Base-by-base conservation (phyloP, 1,140 invertebrate species). In the Sinella curviseta region DNA sequence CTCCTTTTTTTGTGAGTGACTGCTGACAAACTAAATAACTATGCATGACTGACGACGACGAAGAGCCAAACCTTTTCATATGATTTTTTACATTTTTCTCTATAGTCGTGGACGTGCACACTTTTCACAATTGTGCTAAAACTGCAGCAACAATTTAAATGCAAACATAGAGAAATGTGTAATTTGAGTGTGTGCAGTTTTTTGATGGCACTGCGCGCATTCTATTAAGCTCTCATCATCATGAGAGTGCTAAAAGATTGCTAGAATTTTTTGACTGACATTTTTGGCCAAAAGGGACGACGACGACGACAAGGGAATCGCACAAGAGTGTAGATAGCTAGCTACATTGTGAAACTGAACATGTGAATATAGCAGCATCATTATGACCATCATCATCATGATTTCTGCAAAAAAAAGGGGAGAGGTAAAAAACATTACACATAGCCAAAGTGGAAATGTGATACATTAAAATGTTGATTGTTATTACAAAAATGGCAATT, bases 211-310 rank as follows among this genome's bases (percentile, higher is more conserved):
- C n/a, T n/a, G n/a, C n/a, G n/a, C n/a, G n/a, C n/a, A n/a, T n/a
- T n/a, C n/a, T n/a, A n/a, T n/a, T n/a, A 60, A 14, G 4, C 24
- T 3, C 24, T 31, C 28, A 31, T 31, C 65, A 70, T 30, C 14
- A 12, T 31, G n/a, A 33, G 8, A 70, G 30, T 30, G 8, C 28
- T 70, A 8, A n/a, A n/a, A n/a, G n/a, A n/a, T n/a, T n/a, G n/a
- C n/a, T n/a, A n/a, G n/a, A n/a, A n/a, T n/a, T n/a, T 70, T 70
- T 70, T 70, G 65, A 70, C 65, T 70, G 65, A 70, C 65, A 70
- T 70, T 33, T n/a, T n/a, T 70, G 26, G 65, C 65, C 65, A 70
- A 70, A 70, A 33, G 65, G 65, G 4, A 33, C 31, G n/a, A 60
- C 4, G 12, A 14, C n/a, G 14, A 60, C 55, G 24, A 14, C 55